Evolutionary conservation across 2,888 invertebrate genomes (phyloP).

Genomic region (Leucophenga maculata): DNA sequence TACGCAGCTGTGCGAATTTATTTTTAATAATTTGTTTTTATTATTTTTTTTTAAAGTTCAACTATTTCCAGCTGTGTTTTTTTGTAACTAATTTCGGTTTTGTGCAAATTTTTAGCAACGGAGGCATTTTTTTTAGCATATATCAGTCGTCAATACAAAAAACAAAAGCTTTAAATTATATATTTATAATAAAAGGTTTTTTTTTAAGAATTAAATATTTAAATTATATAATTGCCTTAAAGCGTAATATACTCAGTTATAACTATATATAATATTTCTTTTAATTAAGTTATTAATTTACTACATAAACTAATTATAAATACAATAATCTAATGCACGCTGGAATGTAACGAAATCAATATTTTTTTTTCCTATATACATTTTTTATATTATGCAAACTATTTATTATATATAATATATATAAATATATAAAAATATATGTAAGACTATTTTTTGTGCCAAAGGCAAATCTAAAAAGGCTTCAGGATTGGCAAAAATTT

Average conservation of each 20-base stretch:
- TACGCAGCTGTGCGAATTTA: conserved; percentile 40
- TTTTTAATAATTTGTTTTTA: conserved; percentile 39
- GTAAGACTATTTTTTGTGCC: neutral
- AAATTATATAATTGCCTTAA: neutral
- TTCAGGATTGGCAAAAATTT: no score
- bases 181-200: neutral
- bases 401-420: neutral
- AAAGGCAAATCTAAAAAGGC: no score
- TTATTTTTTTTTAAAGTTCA: conserved; percentile 35
- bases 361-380: neutral
- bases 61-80: conserved; percentile 37
- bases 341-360: conserved; percentile 53
- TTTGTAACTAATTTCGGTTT: conserved; percentile 61
- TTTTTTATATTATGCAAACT: neutral
- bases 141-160: conserved; percentile 1
- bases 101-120: conserved; percentile 41
- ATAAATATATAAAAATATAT: neutral
- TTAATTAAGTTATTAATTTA: neutral
- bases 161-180: conserved; percentile 1
- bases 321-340: conserved; percentile 46
- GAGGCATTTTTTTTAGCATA: conserved; percentile 48
- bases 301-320: neutral
- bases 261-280: neutral
- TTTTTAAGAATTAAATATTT: neutral
- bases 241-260: neutral